A percentile compares a stretch with the other conserved stretches of the same genome.
These are phyloP conservation scores for Drosophila anceps DNA, from an alignment of 2,888 invertebrate species.

Conservation along the genomic window DNA sequence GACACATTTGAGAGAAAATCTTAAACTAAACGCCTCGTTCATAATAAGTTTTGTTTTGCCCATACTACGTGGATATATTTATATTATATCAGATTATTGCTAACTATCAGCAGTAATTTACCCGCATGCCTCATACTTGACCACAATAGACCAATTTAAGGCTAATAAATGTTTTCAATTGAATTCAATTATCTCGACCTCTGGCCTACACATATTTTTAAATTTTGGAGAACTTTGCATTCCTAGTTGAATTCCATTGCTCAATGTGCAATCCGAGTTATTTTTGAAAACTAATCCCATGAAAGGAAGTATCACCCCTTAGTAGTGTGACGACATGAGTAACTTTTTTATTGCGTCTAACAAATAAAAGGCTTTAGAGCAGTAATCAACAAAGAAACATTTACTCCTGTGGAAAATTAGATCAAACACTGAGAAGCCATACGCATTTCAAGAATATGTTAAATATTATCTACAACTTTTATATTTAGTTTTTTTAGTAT, in stretches of 20 bases:
- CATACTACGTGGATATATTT: neutral
- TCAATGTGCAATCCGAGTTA: neutral
- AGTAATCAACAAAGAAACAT: neutral
- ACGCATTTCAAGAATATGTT: neutral
- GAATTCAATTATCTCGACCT: constrained; percentile 36
- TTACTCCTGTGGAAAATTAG: neutral
- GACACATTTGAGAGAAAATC: constrained; percentile 24
- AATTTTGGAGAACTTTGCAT: neutral
- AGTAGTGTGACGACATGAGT: neutral
- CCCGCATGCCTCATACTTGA: neutral
- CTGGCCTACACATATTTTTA: neutral
- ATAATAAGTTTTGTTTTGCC: constrained; percentile 2
- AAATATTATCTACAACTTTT: too few species aligned
- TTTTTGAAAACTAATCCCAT: neutral
- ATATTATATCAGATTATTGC: constrained; percentile 3
- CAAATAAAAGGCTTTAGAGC: neutral
- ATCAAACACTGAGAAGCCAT: neutral
- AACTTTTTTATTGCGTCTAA: neutral
- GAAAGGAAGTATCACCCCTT: neutral
- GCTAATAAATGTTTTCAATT: constrained; percentile 27
- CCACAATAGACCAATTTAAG: constrained; percentile 42
- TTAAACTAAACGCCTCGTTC: constrained; percentile 25
- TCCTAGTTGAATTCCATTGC: neutral
- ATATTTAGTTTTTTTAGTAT: too few species aligned
- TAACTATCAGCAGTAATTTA: constrained; percentile 8